phyloP scores from a whole-genome alignment of 2,113 vertebrate genomes.

The Periophthalmodon schlosseri region DNA sequence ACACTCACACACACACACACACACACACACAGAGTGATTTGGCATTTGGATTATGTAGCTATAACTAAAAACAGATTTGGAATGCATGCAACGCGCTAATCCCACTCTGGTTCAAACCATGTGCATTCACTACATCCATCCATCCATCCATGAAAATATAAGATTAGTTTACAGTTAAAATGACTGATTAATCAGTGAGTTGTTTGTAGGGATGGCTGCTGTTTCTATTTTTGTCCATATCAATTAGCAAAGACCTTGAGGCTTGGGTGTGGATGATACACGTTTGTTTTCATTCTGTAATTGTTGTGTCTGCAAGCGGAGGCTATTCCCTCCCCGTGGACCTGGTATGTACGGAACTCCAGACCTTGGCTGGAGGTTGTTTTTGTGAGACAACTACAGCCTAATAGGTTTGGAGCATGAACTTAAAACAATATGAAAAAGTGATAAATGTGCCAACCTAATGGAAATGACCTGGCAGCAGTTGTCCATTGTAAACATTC shows the following conservation, averaged over 20 bases:
- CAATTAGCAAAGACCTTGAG: constrained; percentile 43
- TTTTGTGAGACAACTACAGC: neutral
- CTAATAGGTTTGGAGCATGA: neutral
- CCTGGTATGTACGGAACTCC: constrained; percentile 47
- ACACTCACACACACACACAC: no score
- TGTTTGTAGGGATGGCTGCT: constrained; percentile 24
- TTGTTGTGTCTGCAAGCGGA: constrained; percentile 66
- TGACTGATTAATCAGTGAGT: constrained; percentile 6
- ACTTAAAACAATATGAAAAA: neutral
- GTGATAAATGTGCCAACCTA: neutral
- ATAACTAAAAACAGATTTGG: neutral
- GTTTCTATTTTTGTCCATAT: constrained; percentile 45
- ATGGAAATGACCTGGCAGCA: no score
- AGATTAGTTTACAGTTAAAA: neutral
- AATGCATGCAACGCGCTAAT: neutral
- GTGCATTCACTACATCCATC: no score
- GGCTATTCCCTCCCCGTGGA: constrained; percentile 16
- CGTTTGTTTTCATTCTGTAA: constrained; percentile 34
- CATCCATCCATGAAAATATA: neutral
- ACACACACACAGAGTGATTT: no score
- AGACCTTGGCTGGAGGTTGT: constrained; percentile 17
- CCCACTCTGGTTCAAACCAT: neutral
- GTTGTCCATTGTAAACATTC: no score
- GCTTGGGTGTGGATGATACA: constrained; percentile 46
- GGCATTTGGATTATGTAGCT: neutral